Conservation (phyloP, 1,140 invertebrate genomes). For the Drusus annulatus region DNA sequence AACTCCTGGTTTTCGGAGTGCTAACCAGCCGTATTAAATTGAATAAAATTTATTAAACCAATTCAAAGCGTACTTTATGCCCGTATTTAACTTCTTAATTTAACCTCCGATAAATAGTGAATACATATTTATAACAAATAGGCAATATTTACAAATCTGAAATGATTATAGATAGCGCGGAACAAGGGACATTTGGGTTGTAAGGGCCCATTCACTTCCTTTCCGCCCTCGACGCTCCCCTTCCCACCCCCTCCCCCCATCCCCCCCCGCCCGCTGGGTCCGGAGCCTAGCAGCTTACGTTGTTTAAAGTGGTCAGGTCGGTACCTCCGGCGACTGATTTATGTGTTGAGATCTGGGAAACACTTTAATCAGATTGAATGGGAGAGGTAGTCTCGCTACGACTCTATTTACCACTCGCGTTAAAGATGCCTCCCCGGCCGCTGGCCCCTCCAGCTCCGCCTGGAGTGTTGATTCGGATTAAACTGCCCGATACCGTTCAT, state of each 20-base stretch:
- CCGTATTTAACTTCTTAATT: no score
- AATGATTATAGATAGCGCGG: constrained; percentile 5
- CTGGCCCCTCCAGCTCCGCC: no score
- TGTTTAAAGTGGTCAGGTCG: constrained; percentile 36
- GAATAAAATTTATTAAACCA: no score
- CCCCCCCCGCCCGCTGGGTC: neutral
- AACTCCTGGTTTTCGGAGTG: no score
- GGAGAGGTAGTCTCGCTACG: constrained; percentile 28
- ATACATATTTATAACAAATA: no score
- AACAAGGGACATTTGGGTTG: neutral
- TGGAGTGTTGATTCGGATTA: no score
- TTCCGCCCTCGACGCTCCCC: constrained; percentile 4
- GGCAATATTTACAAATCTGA: constrained; percentile 2
- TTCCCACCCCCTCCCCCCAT: no score
- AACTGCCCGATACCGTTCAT: no score
- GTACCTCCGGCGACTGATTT: constrained; percentile 29
- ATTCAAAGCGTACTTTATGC: no score
- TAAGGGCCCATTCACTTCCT: constrained; percentile 20
- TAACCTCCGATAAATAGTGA: no score
- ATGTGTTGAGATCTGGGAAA: constrained; percentile 32
- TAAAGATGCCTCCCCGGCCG: no score
- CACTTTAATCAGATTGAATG: constrained; percentile 37
- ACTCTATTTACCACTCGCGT: constrained; percentile 30
- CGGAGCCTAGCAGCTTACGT: constrained; percentile 18
- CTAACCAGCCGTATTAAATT: no score